A percentile compares a stretch with the other conserved stretches of the same genome.
Conservation (phyloP, 2,797 vertebrate genomes). For the Huso huso region DNA sequence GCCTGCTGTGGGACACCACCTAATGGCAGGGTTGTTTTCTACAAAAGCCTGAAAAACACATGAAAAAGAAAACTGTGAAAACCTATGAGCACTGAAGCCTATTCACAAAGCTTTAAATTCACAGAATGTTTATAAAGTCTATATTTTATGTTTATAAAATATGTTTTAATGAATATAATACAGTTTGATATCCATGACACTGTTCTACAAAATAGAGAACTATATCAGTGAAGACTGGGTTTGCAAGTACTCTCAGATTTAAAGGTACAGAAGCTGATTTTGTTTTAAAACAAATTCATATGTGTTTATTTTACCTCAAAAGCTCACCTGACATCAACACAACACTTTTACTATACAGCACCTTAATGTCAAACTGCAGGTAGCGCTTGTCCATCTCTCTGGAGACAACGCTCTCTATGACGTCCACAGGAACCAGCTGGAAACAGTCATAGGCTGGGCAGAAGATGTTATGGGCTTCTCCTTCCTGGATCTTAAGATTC, state of each 20-base stretch:
- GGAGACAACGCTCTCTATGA: constrained; percentile 96
- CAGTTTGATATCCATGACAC: too few species aligned
- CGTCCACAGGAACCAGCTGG: constrained; percentile 94
- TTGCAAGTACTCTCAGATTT: neutral
- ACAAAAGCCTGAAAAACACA: constrained; percentile 79
- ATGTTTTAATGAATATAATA: too few species aligned
- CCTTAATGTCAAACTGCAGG: constrained; percentile 98
- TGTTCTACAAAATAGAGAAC: neutral
- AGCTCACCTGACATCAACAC: neutral
- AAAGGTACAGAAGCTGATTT: neutral
- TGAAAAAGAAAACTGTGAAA: constrained; percentile 16
- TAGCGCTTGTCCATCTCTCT: constrained; percentile 97
- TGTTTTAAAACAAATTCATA: neutral
- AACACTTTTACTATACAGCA: constrained; percentile 30
- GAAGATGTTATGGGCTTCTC: constrained; percentile 98
- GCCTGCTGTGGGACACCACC: constrained; percentile 89
- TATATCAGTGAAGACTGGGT: neutral
- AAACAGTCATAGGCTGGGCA: constrained; percentile 96
- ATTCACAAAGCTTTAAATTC: neutral
- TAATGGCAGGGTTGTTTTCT: constrained; percentile 96
- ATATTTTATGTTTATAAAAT: too few species aligned
- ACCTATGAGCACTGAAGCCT: neutral
- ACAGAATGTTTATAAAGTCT: too few species aligned
- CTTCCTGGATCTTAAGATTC: constrained; percentile 97
- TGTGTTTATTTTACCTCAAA: neutral